These are phyloP conservation scores for Erythrolamprus reginae DNA, from an alignment of 2,113 vertebrate genomes.

Conservation along the genomic window DNA sequence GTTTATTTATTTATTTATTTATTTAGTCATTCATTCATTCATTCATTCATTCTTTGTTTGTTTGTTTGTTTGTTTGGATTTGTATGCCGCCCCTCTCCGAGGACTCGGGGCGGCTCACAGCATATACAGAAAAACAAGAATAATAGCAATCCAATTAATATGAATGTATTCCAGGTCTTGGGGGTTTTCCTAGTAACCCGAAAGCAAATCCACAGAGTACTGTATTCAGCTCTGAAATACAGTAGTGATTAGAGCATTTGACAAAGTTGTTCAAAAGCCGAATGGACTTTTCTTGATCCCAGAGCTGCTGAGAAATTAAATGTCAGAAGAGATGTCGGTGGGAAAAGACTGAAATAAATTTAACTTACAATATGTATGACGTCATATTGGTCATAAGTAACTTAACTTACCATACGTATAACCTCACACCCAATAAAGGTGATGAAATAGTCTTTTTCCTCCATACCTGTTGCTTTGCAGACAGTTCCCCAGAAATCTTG, in stretches of 20 bases:
- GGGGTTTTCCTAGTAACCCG: not conserved
- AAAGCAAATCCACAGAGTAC: not conserved
- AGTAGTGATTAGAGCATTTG: not conserved
- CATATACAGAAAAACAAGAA: too few species aligned
- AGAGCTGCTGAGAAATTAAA: not conserved
- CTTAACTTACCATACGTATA: not conserved
- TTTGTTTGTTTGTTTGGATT: too few species aligned
- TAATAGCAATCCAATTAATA: too few species aligned
- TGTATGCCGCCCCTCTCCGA: too few species aligned
- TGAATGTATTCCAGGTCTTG: not conserved
- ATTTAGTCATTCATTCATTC: too few species aligned
- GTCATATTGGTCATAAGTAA: not conserved
- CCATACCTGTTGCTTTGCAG: not conserved
- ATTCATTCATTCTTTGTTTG: too few species aligned
- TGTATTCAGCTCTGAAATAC: not conserved
- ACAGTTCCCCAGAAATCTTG: not conserved
- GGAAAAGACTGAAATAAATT: not conserved
- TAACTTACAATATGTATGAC: not conserved
- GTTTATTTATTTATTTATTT: too few species aligned
- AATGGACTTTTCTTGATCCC: not conserved
- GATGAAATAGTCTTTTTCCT: not conserved
- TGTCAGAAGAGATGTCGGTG: not conserved
- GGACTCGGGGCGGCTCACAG: too few species aligned
- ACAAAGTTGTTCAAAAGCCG: not conserved
- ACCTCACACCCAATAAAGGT: not conserved